Base-by-base conservation (phyloP, 2,113 vertebrate genomes). In the Austrofundulus limnaeus region DNA sequence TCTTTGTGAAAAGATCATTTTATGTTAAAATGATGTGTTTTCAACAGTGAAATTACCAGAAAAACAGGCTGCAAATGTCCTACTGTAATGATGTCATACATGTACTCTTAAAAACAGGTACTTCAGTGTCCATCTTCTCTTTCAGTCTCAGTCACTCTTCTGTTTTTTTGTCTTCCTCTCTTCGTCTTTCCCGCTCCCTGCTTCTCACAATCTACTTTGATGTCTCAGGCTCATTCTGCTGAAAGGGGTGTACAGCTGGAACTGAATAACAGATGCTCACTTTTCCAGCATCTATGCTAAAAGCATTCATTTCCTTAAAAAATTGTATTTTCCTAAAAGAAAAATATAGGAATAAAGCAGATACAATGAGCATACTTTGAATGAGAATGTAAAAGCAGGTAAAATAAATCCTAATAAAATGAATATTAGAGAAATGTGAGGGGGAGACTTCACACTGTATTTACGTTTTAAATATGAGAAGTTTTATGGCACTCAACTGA, bases 151-250 rank as follows among this genome's bases (percentile, higher is more conserved):
- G 48, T 10, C 9, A 34, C 61, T 37, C 49, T 38, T 48, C 20
- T 12, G 3, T 52, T 56, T 76, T 56, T 76, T 60, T 72, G 63
- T 84, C 60, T 72, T 21, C 31, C 50, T 69, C 52, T 34, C 42
- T 73, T 47, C 5, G 1, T 57, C 66, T 53, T 15, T 51, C 34
- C 28, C 1, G 0, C 58, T 55, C 57, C 52, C 58, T 68, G 48
- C 31, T 51, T 68, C 70, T 77, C 67, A 37, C 45, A 72, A 66
- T 28, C 43, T 1, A 42, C 84, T 90, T 88, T 88, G 84, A 87
- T 83, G 85, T 88, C 65, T 77, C 60, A 3, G 68, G 78, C 77
- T 81, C 74, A 83, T 85, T 85, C 70, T 81, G 59, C 67, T 59
- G 69, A 65, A 74, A 81, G 62, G 41, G 78, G 60, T 69, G 85